Percentiles rank a stretch among this genome's conserved stretches.
Evolutionary conservation across 2,113 vertebrate genomes (phyloP).

Genomic region (Dromaius novaehollandiae): DNA sequence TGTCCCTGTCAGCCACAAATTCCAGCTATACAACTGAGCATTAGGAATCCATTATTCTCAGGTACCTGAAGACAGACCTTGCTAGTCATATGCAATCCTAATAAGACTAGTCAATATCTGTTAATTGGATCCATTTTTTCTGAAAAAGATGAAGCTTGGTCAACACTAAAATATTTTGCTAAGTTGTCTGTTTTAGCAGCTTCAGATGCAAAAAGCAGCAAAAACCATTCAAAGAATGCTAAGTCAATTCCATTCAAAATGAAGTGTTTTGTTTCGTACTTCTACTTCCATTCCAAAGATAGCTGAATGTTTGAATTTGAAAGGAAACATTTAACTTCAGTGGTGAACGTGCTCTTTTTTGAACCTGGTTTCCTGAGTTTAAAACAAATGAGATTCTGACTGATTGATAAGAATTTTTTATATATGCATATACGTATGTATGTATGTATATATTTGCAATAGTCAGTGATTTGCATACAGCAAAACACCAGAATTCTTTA

Average conservation of each 20-base stretch:
- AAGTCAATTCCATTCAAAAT: neutral
- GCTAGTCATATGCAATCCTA: neutral
- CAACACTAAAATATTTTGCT: neutral
- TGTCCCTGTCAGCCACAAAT: neutral
- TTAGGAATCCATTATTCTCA: neutral
- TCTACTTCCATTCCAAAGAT: neutral
- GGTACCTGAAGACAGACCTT: neutral
- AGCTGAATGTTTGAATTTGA: neutral
- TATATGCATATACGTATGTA: neutral
- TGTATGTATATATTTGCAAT: neutral
- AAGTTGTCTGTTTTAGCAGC: neutral
- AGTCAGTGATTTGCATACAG: neutral
- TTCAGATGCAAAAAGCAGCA: neutral
- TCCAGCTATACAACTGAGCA: neutral
- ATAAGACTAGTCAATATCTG: neutral
- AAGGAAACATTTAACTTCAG: neutral
- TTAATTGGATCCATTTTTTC: neutral
- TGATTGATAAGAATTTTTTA: neutral
- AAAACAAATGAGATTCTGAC: neutral
- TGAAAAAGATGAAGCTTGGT: neutral
- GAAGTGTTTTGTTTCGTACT: neutral
- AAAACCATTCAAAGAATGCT: neutral
- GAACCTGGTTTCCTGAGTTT: neutral
- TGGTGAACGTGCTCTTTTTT: neutral
- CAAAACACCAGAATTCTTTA: neutral